These are phyloP conservation scores for Alauda arvensis DNA, from an alignment of 2,797 vertebrate species.

Conservation along the genomic window DNA sequence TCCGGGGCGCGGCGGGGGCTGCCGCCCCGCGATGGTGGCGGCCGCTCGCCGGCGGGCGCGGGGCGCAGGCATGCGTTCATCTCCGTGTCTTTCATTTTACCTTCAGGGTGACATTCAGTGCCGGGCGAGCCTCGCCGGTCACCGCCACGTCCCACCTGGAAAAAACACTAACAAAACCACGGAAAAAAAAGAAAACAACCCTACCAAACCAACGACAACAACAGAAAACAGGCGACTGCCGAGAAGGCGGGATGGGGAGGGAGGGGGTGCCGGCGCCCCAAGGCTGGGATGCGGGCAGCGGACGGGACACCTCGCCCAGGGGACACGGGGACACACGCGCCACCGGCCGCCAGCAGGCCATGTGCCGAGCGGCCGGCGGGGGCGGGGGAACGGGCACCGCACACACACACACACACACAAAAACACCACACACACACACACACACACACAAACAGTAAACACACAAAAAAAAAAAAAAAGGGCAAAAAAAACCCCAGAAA, in stretches of 20 bases:
- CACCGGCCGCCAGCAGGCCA: background rate
- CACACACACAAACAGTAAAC: too few relatives aligned
- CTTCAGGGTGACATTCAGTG: conserved; percentile 72
- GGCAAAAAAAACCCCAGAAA: background rate
- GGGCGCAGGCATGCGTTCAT: conserved; percentile 69
- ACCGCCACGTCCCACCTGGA: conserved; percentile 60
- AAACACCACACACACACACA: too few relatives aligned
- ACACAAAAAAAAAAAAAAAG: background rate
- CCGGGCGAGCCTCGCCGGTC: conserved; percentile 64
- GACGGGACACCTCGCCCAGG: background rate
- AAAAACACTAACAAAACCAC: background rate
- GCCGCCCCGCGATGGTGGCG: conserved; percentile 33
- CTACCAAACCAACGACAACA: background rate
- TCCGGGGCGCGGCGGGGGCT: conserved; percentile 45
- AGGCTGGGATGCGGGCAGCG: background rate
- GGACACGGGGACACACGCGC: background rate
- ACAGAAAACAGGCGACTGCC: background rate
- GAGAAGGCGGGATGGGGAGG: background rate
- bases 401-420: background rate
- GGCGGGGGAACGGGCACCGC: background rate
- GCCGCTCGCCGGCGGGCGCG: conserved; percentile 48
- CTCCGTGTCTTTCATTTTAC: conserved; percentile 73
- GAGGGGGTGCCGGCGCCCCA: background rate
- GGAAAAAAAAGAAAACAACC: background rate
- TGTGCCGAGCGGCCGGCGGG: conserved; percentile 3